These are phyloP conservation scores for Drosophila nigricruria DNA, from an alignment of 2,888 invertebrate species.

Conservation along the genomic window DNA sequence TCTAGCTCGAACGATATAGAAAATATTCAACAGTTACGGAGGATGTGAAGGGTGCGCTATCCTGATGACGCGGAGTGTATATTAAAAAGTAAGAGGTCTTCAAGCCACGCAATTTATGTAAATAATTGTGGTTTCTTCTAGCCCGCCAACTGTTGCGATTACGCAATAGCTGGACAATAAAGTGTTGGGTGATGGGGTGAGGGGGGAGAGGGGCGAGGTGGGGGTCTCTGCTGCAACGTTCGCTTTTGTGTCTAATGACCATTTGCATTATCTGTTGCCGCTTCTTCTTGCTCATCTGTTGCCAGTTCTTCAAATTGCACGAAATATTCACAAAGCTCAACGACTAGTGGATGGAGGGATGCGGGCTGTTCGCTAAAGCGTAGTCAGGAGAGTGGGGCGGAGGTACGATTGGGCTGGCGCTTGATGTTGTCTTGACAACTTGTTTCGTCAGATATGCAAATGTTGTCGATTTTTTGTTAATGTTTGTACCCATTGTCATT, in stretches of 20 bases:
- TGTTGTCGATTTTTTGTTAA: slow-evolving; percentile 50
- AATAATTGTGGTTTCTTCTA: slow-evolving; percentile 79
- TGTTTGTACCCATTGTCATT: slow-evolving; percentile 35
- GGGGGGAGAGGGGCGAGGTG: neutral
- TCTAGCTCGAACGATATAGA: no score
- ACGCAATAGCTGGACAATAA: slow-evolving; percentile 56
- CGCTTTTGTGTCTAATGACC: slow-evolving; percentile 71
- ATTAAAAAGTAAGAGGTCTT: slow-evolving; percentile 64
- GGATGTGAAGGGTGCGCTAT: no score
- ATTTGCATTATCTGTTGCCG: slow-evolving; percentile 73
- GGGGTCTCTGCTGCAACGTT: slow-evolving; percentile 27
- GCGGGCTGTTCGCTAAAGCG: slow-evolving; percentile 6
- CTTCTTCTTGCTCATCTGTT: slow-evolving; percentile 33
- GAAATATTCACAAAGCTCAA: slow-evolving; percentile 59
- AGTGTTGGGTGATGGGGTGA: neutral
- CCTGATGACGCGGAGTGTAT: no score
- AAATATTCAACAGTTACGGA: no score
- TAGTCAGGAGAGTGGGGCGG: neutral
- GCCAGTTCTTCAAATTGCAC: slow-evolving; percentile 65
- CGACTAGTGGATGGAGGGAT: slow-evolving; percentile 9
- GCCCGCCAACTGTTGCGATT: slow-evolving; percentile 49
- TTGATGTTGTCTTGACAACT: slow-evolving; percentile 68
- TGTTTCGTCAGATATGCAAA: slow-evolving; percentile 80
- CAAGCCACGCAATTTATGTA: slow-evolving; percentile 65
- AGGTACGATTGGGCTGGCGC: slow-evolving; percentile 16